Percentiles rank a stretch among this genome's conserved stretches.
Conservation (phyloP, 2,888 invertebrate species). For the Lepeophtheirus nordmannii region DNA sequence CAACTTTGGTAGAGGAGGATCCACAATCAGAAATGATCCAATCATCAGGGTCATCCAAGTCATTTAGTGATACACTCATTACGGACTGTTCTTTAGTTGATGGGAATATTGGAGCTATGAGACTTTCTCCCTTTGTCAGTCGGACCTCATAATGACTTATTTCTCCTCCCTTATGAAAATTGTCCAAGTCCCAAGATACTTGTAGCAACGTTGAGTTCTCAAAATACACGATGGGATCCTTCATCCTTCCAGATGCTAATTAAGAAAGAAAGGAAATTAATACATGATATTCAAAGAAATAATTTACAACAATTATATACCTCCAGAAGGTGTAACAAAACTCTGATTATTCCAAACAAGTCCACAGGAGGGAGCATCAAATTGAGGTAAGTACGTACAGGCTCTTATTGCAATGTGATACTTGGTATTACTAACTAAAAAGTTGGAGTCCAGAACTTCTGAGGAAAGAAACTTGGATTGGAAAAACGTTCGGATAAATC, state of each 20-base stretch:
- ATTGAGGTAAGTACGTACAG: not conserved
- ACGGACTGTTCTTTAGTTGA: not conserved
- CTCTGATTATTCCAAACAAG: not conserved
- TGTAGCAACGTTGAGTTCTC: not conserved
- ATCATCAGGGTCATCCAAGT: not conserved
- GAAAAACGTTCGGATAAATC: not conserved
- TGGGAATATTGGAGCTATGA: not conserved
- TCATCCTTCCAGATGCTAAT: not conserved
- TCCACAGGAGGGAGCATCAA: slow-evolving; percentile 8
- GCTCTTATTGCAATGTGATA: slow-evolving; percentile 19
- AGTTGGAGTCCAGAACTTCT: not conserved
- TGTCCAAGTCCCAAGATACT: slow-evolving; percentile 3
- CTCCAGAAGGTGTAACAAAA: not conserved
- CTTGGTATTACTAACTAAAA: not conserved
- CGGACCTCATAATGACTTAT: slow-evolving; percentile 15
- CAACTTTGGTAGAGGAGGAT: not conserved
- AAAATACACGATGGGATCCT: slow-evolving; percentile 5
- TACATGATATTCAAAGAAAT: not conserved
- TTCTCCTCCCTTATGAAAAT: slow-evolving; percentile 6
- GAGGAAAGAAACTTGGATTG: not conserved
- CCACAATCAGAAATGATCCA: slow-evolving; percentile 5
- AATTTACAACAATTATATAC: not conserved
- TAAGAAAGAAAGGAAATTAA: not conserved
- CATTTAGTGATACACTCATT: not conserved
- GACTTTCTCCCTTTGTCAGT: not conserved